phyloP scores from a whole-genome alignment of 2,888 invertebrate genomes.

The Ditula angustiorana region DNA sequence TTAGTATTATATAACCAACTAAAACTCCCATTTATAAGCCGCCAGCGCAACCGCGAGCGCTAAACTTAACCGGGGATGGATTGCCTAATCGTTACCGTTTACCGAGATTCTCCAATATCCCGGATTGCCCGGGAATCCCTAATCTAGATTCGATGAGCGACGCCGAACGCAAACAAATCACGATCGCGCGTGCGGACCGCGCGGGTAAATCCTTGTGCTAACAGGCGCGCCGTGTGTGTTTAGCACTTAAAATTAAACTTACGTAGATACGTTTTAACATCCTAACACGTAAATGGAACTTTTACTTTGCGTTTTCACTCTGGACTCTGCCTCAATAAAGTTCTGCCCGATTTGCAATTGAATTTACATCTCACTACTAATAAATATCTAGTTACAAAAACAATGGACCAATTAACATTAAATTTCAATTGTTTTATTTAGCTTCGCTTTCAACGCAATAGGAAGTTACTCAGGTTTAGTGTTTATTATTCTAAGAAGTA shows the following conservation, averaged over 20 bases:
- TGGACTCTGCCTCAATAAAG: too few species aligned
- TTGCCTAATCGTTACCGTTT: conserved; percentile 73
- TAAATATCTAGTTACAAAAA: too few species aligned
- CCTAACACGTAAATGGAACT: neutral
- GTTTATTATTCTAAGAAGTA: neutral
- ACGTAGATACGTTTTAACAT: neutral
- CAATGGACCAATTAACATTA: too few species aligned
- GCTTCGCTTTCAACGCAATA: neutral
- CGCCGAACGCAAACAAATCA: conserved; percentile 67
- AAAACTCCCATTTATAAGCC: conserved; percentile 26
- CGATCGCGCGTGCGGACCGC: conserved; percentile 43
- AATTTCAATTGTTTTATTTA: too few species aligned
- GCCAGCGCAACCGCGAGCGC: conserved; percentile 17
- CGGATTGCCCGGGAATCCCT: conserved; percentile 60
- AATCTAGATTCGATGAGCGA: conserved; percentile 64
- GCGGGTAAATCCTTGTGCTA: conserved; percentile 16
- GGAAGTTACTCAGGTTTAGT: neutral
- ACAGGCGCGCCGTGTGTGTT: conserved; percentile 9
- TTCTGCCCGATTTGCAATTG: too few species aligned
- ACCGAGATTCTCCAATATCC: conserved; percentile 56
- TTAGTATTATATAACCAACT: conserved; percentile 3
- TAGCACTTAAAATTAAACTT: conserved; percentile 24
- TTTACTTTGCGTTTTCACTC: too few species aligned
- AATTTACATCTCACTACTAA: too few species aligned
- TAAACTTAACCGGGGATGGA: conserved; percentile 53